Evolutionary conservation across 2,888 invertebrate genomes (phyloP).

Genomic region (Acrobasis consociella): DNA sequence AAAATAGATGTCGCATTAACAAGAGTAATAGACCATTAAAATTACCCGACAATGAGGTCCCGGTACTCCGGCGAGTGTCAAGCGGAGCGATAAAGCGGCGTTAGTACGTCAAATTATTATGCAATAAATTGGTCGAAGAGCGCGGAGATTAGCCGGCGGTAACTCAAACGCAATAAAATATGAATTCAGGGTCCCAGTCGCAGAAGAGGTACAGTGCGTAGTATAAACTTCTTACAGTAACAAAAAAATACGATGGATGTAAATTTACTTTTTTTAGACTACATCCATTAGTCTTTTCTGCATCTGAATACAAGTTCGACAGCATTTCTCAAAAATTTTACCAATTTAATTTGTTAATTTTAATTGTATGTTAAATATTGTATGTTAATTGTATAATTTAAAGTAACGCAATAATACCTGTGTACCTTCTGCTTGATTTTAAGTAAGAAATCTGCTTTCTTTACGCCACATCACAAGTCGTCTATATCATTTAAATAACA

Average conservation of each 20-base stretch:
- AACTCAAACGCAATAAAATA: neutral
- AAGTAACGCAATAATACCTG: no score
- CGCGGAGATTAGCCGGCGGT: neutral
- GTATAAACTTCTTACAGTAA: neutral
- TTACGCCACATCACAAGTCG: no score
- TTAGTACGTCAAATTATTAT: conserved; percentile 11
- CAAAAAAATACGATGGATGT: neutral
- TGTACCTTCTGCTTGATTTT: no score
- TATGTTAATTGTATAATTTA: no score
- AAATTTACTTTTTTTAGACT: no score
- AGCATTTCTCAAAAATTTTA: no score
- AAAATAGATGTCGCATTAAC: conserved; percentile 11
- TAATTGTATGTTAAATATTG: no score
- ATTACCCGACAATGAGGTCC: conserved; percentile 1
- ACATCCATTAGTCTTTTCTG: no score
- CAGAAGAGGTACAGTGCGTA: neutral
- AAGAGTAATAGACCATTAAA: conserved; percentile 17
- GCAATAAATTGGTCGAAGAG: neutral
- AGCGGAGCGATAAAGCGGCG: neutral
- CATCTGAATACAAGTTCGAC: no score
- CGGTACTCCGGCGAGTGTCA: neutral
- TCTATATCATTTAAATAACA: no score
- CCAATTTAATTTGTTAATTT: no score
- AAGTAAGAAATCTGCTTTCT: no score
- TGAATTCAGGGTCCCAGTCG: neutral